A percentile compares a stretch with the other conserved stretches of the same genome.
Conservation (phyloP, 1,140 invertebrate species). For the Eriosoma lanigerum region DNA sequence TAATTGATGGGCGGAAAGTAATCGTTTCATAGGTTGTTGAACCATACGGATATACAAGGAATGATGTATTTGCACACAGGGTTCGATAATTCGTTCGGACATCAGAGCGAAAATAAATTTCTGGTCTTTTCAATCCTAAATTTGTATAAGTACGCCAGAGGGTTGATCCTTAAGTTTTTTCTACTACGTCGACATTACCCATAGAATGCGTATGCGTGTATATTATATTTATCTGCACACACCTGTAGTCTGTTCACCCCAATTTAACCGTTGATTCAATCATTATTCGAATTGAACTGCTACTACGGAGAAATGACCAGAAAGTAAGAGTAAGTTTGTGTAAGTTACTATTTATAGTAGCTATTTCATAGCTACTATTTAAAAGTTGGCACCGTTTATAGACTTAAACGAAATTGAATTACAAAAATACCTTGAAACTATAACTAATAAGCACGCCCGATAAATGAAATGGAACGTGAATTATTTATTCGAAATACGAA, state of each 20-base stretch:
- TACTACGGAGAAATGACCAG: not conserved
- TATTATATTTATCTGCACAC: not conserved
- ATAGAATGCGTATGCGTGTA: not conserved
- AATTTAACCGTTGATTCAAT: not conserved
- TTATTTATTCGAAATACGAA: too few relatives aligned
- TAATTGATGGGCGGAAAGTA: not conserved
- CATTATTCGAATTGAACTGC: not conserved
- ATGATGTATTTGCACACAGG: conserved; percentile 25
- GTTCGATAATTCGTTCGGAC: conserved; percentile 43
- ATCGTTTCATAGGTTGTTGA: not conserved
- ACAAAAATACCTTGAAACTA: not conserved
- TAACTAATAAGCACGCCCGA: not conserved
- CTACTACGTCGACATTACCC: not conserved
- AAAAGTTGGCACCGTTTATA: not conserved
- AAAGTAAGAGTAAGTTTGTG: not conserved
- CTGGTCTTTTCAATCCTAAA: not conserved
- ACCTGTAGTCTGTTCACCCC: not conserved
- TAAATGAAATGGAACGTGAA: not conserved
- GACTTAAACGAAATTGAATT: not conserved
- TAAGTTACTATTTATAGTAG: not conserved
- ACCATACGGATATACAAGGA: not conserved
- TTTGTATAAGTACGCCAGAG: not conserved
- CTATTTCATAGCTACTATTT: not conserved
- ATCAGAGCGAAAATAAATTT: conserved; percentile 32
- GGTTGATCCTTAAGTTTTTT: not conserved